These are phyloP conservation scores for Acromyrmex charruanus DNA, from an alignment of 1,140 invertebrate species.

Conservation along the genomic window DNA sequence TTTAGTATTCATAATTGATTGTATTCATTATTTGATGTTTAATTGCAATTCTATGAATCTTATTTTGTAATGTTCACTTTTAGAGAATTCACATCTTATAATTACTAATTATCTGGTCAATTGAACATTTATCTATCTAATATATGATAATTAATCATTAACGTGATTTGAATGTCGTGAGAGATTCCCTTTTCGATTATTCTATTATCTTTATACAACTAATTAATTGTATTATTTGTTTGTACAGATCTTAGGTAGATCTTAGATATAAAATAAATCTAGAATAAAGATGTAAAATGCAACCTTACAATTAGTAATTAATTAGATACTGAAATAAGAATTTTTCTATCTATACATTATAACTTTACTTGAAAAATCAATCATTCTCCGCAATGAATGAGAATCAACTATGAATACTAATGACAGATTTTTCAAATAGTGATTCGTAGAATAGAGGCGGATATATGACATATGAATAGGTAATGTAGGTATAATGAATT, in stretches of 20 bases:
- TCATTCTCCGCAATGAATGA: not conserved
- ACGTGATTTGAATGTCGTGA: not conserved
- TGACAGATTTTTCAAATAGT: not conserved
- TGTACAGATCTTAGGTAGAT: not conserved
- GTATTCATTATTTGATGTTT: not conserved
- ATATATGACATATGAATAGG: constrained; percentile 11
- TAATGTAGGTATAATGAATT: not conserved
- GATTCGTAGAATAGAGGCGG: not conserved
- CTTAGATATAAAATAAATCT: no score
- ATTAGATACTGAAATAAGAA: not conserved
- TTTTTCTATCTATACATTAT: not conserved
- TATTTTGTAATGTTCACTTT: not conserved
- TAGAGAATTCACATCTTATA: not conserved
- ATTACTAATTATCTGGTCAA: constrained; percentile 7
- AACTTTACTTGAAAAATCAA: not conserved
- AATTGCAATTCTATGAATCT: not conserved
- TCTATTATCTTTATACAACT: not conserved
- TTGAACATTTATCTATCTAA: not conserved
- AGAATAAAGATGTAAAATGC: not conserved
- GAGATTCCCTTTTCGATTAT: not conserved
- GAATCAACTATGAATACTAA: constrained; percentile 21
- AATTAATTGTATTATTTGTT: not conserved
- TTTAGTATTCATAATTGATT: not conserved
- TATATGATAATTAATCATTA: constrained; percentile 1
- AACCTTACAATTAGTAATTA: not conserved